Evolutionary conservation across 2,113 vertebrate genomes (phyloP).

Genomic region (Oncorhynchus gorbuscha): DNA sequence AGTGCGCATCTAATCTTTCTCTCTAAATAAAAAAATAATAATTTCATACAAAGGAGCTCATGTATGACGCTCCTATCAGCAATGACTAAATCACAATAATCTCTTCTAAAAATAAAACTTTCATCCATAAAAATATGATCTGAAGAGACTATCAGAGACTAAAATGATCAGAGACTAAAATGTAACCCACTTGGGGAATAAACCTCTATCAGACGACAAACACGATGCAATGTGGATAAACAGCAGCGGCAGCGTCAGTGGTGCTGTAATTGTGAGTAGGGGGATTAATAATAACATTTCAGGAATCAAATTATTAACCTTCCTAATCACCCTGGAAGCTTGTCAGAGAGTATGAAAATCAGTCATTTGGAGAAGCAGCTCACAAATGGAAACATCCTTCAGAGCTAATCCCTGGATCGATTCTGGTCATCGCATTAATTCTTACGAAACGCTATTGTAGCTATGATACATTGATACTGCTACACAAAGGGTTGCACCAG

Average conservation of each 20-base stretch:
- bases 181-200: neutral
- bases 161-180: slow-evolving; percentile 25
- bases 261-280: slow-evolving; percentile 16
- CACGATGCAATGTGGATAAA: slow-evolving; percentile 13
- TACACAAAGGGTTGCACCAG: slow-evolving; percentile 38
- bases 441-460: slow-evolving; percentile 35
- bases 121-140: neutral
- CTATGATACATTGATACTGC: slow-evolving; percentile 29
- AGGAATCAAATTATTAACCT: slow-evolving; percentile 29
- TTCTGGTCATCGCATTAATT: slow-evolving; percentile 59
- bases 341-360: slow-evolving; percentile 16
- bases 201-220: slow-evolving; percentile 6
- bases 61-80: no score
- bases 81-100: slow-evolving; percentile 39
- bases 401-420: slow-evolving; percentile 53
- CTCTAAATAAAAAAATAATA: slow-evolving; percentile 17
- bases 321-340: slow-evolving; percentile 14
- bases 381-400: no score
- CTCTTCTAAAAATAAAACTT: neutral
- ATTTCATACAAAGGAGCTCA: slow-evolving; percentile 29
- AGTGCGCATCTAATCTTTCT: slow-evolving; percentile 45
- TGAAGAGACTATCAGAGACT: slow-evolving; percentile 21
- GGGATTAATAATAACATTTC: slow-evolving; percentile 21
- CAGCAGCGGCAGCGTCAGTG: neutral
- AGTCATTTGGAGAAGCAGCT: no score